Percentiles rank a stretch among this genome's conserved stretches.
phyloP scores from a whole-genome alignment of 2,888 invertebrate species.

The Cheilosia impressa region DNA sequence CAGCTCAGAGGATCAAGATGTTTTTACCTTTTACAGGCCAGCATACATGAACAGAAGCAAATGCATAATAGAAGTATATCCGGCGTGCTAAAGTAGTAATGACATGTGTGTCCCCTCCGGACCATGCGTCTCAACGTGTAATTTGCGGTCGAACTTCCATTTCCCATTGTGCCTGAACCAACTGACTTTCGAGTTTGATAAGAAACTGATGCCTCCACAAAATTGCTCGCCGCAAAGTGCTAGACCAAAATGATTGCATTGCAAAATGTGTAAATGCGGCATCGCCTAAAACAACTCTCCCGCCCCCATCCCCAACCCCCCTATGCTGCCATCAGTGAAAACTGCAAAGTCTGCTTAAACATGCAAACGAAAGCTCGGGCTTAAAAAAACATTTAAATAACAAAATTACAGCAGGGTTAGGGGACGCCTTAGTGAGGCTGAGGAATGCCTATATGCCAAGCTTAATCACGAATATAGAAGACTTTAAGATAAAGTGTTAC shows the following conservation, averaged over 20 bases:
- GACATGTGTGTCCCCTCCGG: too few species aligned
- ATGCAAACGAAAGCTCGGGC: slow-evolving; percentile 68
- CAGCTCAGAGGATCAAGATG: too few species aligned
- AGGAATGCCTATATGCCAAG: slow-evolving; percentile 53
- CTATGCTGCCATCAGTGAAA: slow-evolving; percentile 5
- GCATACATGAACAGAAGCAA: too few species aligned
- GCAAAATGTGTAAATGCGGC: slow-evolving; percentile 39
- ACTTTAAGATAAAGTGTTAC: slow-evolving; percentile 68
- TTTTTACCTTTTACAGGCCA: too few species aligned
- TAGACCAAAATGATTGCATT: slow-evolving; percentile 47
- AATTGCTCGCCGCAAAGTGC: slow-evolving; percentile 11
- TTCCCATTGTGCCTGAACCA: slow-evolving; percentile 19
- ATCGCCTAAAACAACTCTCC: slow-evolving; percentile 22
- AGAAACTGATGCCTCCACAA: slow-evolving; percentile 17
- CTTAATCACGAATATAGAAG: slow-evolving; percentile 72
- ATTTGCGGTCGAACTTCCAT: slow-evolving; percentile 28
- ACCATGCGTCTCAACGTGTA: slow-evolving; percentile 7
- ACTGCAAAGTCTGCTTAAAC: slow-evolving; percentile 69
- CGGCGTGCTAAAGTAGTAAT: too few species aligned
- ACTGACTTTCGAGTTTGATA: slow-evolving; percentile 26
- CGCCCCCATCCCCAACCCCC: background rate
- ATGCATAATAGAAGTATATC: too few species aligned
- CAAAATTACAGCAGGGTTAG: slow-evolving; percentile 59
- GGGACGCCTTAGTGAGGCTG: slow-evolving; percentile 4
- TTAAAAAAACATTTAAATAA: slow-evolving; percentile 72